Conservation (phyloP, 2,113 vertebrate genomes). For the Motacilla alba region DNA sequence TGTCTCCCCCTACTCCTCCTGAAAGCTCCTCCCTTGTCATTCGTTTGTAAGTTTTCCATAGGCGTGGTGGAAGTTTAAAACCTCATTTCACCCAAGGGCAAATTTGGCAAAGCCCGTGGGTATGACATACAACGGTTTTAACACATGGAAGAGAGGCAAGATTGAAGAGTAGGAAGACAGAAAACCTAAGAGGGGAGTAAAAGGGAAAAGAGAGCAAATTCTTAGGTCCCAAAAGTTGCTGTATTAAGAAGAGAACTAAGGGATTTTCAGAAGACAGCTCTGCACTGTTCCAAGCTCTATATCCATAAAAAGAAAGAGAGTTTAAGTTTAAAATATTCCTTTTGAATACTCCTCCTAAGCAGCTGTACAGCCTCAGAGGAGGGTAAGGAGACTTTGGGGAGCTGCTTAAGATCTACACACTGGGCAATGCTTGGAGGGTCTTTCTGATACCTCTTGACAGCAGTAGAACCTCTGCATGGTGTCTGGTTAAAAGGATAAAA, state of each 20-base stretch:
- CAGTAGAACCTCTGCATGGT: rapidly evolving
- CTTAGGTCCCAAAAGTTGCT: not conserved
- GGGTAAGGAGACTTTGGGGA: not conserved
- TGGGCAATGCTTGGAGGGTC: not conserved
- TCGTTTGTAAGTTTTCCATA: not conserved
- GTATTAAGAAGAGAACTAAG: not conserved
- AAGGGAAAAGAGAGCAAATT: not conserved
- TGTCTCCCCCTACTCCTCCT: not conserved
- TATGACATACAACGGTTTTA: not conserved
- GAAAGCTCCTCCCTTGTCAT: not conserved
- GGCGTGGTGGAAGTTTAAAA: not conserved
- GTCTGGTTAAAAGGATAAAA: not conserved
- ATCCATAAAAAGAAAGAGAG: not conserved
- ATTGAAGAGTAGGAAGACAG: not conserved
- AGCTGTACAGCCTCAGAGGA: not conserved
- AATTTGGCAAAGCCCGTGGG: not conserved
- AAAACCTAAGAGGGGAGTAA: not conserved
- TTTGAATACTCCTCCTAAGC: not conserved
- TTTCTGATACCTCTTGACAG: not conserved
- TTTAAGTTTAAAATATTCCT: not conserved
- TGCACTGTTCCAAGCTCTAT: not conserved
- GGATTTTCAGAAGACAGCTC: not conserved
- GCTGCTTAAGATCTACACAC: not conserved
- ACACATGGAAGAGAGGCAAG: not conserved
- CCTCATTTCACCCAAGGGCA: not conserved